phyloP scores from a whole-genome alignment of 2,113 vertebrate species.

The Peucedramus taeniatus region DNA sequence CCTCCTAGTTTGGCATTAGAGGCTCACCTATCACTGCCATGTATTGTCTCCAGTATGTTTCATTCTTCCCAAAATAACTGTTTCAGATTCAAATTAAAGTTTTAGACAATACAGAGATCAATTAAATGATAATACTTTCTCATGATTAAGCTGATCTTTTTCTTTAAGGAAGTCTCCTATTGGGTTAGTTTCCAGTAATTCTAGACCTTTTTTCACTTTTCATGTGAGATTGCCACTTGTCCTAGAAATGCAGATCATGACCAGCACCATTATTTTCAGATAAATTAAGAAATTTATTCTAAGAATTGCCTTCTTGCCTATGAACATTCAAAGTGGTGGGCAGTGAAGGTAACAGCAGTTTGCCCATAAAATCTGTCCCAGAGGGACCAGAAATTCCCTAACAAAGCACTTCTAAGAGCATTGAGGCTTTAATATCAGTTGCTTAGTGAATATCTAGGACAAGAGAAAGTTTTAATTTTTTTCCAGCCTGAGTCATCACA shows the following conservation, averaged over 20 bases:
- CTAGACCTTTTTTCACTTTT: background rate
- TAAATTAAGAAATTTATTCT: background rate
- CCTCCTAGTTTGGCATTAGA: background rate
- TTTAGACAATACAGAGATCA: background rate
- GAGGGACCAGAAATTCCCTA: background rate
- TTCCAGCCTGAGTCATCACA: background rate
- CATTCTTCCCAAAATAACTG: background rate
- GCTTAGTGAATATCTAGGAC: background rate
- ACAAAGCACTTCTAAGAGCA: background rate
- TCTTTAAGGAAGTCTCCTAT: background rate
- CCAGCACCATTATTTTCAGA: background rate
- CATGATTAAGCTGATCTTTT: background rate
- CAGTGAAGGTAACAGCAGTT: background rate
- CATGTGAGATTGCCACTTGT: background rate
- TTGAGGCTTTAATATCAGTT: background rate
- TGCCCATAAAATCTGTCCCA: background rate
- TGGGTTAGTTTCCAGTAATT: background rate
- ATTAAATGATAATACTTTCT: constrained; percentile 5
- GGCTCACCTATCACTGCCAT: background rate
- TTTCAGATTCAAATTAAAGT: constrained; percentile 1
- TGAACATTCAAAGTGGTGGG: background rate
- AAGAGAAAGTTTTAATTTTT: background rate
- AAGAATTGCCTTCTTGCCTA: background rate
- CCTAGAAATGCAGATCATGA: background rate
- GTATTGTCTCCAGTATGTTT: background rate